phyloP scores from a whole-genome alignment of 2,797 vertebrate species.

The Tragopan temminckii region DNA sequence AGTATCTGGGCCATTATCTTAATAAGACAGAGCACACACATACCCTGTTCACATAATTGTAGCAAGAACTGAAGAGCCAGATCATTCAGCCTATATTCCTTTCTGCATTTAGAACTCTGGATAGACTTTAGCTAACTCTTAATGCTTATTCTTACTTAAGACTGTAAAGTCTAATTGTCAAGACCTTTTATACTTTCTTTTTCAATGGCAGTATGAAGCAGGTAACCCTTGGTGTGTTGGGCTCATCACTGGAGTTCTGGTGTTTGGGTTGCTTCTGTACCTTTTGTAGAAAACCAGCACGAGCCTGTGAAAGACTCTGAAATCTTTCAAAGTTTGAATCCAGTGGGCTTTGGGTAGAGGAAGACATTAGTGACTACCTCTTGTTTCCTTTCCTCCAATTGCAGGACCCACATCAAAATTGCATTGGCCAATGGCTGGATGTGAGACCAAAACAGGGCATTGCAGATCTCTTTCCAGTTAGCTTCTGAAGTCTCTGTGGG shows the following conservation, averaged over 20 bases:
- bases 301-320: not conserved
- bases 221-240: not conserved
- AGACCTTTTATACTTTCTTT: not conserved
- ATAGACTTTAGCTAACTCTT: not conserved
- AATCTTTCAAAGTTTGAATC: not conserved
- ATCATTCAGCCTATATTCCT: not conserved
- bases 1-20: not conserved
- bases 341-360: not conserved
- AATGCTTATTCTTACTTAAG: not conserved
- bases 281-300: not conserved
- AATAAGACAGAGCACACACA: not conserved
- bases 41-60: not conserved
- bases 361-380: not conserved
- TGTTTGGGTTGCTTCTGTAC: not conserved
- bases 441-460: slow-evolving; percentile 73
- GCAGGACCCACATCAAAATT: slow-evolving; percentile 73
- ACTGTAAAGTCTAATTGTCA: not conserved
- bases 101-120: not conserved
- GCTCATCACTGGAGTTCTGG: not conserved
- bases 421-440: slow-evolving; percentile 74
- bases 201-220: not conserved
- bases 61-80: not conserved
- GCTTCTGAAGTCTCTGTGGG: slow-evolving; percentile 66
- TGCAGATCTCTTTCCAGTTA: slow-evolving; percentile 72
- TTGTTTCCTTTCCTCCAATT: not conserved